Conservation (phyloP, 2,113 vertebrate genomes). For the Coryphaenoides rupestris region DNA sequence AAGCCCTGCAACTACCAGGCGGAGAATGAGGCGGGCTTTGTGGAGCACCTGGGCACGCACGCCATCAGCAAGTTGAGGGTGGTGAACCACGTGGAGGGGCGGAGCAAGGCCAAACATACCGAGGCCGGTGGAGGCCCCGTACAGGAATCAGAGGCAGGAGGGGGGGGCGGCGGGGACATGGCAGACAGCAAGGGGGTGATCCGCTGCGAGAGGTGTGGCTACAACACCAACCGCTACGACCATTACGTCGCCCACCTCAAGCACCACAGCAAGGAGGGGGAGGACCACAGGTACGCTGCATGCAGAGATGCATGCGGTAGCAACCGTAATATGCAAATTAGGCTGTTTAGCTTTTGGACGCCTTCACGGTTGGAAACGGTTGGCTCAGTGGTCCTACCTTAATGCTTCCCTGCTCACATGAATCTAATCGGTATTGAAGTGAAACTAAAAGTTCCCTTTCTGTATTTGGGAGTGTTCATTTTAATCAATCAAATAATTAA, state of each 20-base stretch:
- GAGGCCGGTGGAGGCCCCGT: constrained; percentile 50
- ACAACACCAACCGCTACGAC: constrained; percentile 97
- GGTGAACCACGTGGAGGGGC: constrained; percentile 81
- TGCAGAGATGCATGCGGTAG: not conserved
- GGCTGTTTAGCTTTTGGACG: no score
- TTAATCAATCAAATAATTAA: no score
- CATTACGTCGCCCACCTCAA: constrained; percentile 96
- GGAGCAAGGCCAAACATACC: constrained; percentile 71
- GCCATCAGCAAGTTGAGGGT: constrained; percentile 89
- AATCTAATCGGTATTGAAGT: no score
- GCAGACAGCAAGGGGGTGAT: constrained; percentile 88
- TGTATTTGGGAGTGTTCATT: no score
- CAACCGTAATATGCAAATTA: no score
- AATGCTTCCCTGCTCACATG: no score
- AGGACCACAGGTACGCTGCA: constrained; percentile 56
- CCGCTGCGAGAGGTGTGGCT: constrained; percentile 92
- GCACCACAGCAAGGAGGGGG: constrained; percentile 84
- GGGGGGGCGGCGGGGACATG: constrained; percentile 48
- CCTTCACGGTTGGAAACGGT: not conserved
- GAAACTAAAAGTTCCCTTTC: no score
- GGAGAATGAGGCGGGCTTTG: constrained; percentile 87
- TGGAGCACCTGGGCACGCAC: constrained; percentile 87
- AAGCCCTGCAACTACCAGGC: constrained; percentile 92
- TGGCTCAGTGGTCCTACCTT: no score
- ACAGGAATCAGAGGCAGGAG: not conserved